Evolutionary conservation across 2,113 vertebrate genomes (phyloP), one percentile per base, ranked within the genome.

Genomic region (Macaca mulatta): DNA sequence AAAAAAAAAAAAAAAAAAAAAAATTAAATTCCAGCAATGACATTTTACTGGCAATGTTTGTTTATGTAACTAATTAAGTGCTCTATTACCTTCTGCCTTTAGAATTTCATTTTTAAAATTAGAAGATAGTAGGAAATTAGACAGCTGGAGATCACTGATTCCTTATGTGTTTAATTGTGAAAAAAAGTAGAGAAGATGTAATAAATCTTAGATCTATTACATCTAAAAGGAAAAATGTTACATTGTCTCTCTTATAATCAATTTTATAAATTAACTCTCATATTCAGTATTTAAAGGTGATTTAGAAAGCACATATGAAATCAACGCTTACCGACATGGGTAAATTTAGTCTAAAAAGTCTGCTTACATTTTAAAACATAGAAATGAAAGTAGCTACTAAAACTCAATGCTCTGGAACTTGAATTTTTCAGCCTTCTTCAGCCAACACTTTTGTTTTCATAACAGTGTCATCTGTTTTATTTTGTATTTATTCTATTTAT

Each of bases 371-470:
- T 92, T 72, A 81, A 18, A 81, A 86, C 7, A 25, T 22, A 78
- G 32, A 84, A 96, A 77, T 70, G 30, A 48, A 93, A 83, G 32
- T 72, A 77, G 69, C 67, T 72, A 11, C 23, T 93, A 90, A 96
- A 89, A 86, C 25, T 11, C 43, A 7, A 57, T 90, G 30, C 30
- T 57, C 14, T n/a, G 43, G 30, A 90, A 32, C 8, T 59, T 78
- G 18, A 72, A 45, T 61, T 50, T 48, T 84, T 64, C 64, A 57
- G 38, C 5, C 38, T 90, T 79, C 87, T 91, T 94, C 50, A 83
- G 77, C 3, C 13, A 91, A 40, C 13, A 67, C 9, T 77, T 83
- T 40, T 48, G 32, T 57, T 90, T 93, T 80, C 22, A 50, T 40
- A 84, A 78, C 10, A 57, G 18, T 91, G 25, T 70, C 40, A 52